Evolutionary conservation across 2,888 invertebrate genomes (phyloP).

Genomic region (Lochmaea crataegi): DNA sequence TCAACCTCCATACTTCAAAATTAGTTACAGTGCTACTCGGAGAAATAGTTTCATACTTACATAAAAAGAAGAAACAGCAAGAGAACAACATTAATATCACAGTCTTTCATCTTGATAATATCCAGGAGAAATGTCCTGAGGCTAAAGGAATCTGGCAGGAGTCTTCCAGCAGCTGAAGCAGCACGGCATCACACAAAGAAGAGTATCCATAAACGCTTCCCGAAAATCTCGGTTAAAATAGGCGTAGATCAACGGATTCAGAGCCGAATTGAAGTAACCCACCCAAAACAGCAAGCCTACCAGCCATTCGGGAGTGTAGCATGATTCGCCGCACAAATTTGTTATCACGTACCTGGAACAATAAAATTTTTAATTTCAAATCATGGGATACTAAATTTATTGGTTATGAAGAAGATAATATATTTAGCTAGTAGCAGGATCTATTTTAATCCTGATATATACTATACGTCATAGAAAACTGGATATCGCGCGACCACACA

Average conservation of each 20-base stretch:
- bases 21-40: too few species aligned
- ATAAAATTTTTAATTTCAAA: not conserved
- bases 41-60: constrained; percentile 28
- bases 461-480: too few species aligned
- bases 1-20: too few species aligned
- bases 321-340: constrained; percentile 79
- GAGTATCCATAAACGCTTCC: constrained; percentile 93
- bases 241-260: constrained; percentile 95
- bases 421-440: too few species aligned
- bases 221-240: constrained; percentile 97
- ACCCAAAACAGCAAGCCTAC: constrained; percentile 88
- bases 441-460: too few species aligned
- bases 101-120: constrained; percentile 60
- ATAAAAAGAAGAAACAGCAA: constrained; percentile 21
- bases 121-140: constrained; percentile 56
- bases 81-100: constrained; percentile 50
- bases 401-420: too few species aligned
- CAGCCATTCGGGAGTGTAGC: constrained; percentile 75
- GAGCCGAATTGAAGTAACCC: constrained; percentile 95
- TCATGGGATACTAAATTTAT: too few species aligned
- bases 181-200: constrained; percentile 87
- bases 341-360: constrained; percentile 83
- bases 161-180: constrained; percentile 82
- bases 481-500: too few species aligned
- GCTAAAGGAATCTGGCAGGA: constrained; percentile 68